Base-by-base conservation (phyloP, 2,888 invertebrate species). In the Sinotaia quadrata region DNA sequence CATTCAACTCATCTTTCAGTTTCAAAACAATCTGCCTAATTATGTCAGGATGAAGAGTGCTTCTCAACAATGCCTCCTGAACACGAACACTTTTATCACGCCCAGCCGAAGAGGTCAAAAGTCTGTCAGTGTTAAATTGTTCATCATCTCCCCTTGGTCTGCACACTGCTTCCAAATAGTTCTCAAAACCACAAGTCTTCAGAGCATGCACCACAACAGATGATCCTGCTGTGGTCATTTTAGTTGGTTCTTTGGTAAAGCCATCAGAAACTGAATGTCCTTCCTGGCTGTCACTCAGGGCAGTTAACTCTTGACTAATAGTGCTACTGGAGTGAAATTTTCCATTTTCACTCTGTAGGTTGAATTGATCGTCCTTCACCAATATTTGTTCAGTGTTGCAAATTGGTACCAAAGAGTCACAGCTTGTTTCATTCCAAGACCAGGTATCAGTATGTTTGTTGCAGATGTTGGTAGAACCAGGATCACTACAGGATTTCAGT, bases 11-110 rank as follows among this genome's bases (percentile, higher is more conserved):
- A 1, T 61, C 47, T 44, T 44, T 34, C 27, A 66, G 47, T 60
- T 66, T 63, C 44, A 41, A 21, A 18, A 51, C 65, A 44, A 65
- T 52, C 24, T 52, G 33, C 15, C 33, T 41, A 3, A 65, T 47
- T 10, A 69, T 54, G 33, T 60, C 58, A 7, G 69, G 63, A 36
- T 59, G 58, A 15, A 69, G 65, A 12, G 59, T 44, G 44, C 63
- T 65, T 36, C 21, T 69, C 33, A 69, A 41, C 27, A 65, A 41
- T 8, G 37, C 37, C 33, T 69, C 63, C 29, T 59, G 51, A 0
- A 65, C 8, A 33, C 29, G 21, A 41, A 18, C 15, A 12, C n/a
- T n/a, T n/a, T n/a, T n/a, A n/a, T n/a, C n/a, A n/a, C n/a, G n/a
- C n/a, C n/a, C n/a, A n/a, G n/a, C n/a, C n/a, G n/a, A n/a, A n/a